These are phyloP conservation scores for Callimorpha dominula DNA, from an alignment of 2,888 invertebrate genomes.

Conservation along the genomic window DNA sequence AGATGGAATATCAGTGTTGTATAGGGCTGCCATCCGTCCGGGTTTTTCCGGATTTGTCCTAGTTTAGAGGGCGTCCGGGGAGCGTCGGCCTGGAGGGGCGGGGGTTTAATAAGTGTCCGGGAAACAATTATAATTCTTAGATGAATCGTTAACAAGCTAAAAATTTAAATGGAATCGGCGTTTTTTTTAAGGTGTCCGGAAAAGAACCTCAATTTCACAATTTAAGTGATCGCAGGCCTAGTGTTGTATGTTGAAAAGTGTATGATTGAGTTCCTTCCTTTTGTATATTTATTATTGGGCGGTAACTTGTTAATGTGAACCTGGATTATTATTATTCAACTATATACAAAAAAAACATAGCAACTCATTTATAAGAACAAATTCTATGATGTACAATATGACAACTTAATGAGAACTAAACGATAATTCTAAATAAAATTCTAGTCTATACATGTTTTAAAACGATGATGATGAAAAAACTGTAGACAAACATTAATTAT, in stretches of 20 bases:
- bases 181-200: too few relatives aligned
- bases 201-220: too few relatives aligned
- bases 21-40: too few relatives aligned
- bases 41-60: too few relatives aligned
- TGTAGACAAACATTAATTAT: constrained; percentile 23
- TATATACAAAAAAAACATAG: constrained; percentile 20
- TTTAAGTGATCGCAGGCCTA: too few relatives aligned
- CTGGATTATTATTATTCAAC: background rate
- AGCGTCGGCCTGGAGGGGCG: too few relatives aligned
- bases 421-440: constrained; percentile 22
- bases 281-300: background rate
- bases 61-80: too few relatives aligned
- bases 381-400: constrained; percentile 36
- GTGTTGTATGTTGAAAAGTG: background rate
- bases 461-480: constrained; percentile 18
- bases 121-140: too few relatives aligned
- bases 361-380: constrained; percentile 24
- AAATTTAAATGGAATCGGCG: too few relatives aligned
- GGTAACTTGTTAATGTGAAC: constrained; percentile 1
- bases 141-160: too few relatives aligned
- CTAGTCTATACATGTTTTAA: constrained; percentile 33
- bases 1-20: background rate
- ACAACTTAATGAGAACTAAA: constrained; percentile 44
- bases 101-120: too few relatives aligned
- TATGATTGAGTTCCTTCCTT: background rate